These are phyloP conservation scores for Sterrhoptilus dennistouni DNA, from an alignment of 2,113 vertebrate species.

Conservation along the genomic window DNA sequence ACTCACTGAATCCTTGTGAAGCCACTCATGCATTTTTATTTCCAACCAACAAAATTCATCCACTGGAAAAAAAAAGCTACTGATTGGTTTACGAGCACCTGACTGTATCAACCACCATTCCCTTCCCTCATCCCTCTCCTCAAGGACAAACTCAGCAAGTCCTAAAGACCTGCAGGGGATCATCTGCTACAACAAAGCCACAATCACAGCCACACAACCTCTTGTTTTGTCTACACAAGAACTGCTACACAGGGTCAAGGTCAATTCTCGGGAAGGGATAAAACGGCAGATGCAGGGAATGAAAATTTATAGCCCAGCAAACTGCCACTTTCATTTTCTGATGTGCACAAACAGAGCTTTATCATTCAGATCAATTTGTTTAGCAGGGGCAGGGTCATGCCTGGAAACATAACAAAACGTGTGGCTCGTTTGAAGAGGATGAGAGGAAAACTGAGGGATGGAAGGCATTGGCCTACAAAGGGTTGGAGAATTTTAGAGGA, in stretches of 20 bases:
- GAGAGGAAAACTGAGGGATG: background rate
- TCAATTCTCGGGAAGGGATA: background rate
- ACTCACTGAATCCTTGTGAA: background rate
- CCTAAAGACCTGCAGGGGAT: background rate
- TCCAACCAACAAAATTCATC: background rate
- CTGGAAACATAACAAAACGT: background rate
- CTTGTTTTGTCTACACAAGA: background rate
- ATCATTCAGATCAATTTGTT: background rate
- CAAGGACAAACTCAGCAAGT: background rate
- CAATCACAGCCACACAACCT: background rate
- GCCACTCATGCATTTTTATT: background rate
- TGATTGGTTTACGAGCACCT: background rate
- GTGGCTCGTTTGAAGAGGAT: background rate
- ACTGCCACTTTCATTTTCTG: background rate
- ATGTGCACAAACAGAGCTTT: background rate
- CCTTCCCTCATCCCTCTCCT: background rate
- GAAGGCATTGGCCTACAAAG: background rate
- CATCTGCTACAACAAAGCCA: background rate
- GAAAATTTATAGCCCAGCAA: background rate
- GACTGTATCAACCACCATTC: background rate
- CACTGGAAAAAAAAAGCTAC: background rate
- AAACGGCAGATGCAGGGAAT: background rate
- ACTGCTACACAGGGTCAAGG: background rate
- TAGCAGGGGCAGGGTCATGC: background rate
- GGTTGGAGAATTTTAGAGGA: background rate